Evolutionary conservation across 2,113 vertebrate genomes (phyloP), one percentile per base, ranked within the genome.

Genomic region (Myodes glareolus): DNA sequence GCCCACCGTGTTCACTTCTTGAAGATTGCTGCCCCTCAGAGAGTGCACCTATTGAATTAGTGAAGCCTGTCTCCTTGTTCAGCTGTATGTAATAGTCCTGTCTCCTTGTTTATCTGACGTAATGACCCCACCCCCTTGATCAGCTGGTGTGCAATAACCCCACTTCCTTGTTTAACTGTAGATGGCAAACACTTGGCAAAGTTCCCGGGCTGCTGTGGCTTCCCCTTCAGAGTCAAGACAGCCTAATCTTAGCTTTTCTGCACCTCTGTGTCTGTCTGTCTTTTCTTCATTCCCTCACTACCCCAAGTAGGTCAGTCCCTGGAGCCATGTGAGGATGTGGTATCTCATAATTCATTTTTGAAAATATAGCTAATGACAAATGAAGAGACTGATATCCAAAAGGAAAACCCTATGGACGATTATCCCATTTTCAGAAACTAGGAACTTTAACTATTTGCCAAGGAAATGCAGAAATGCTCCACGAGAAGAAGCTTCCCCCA

Each of bases 341-440:
- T 45, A 85, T 31, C 14, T 85, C 31, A 61, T 42, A 77, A 25
- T 80, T 76, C 94, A 91, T 47, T 78, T 92, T n/a, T 85, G 61
- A 55, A 88, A 93, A 86, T 72, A 68, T 7, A 80, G 78, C 52
- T 93, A 92, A 92, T 68, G 58, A 91, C 39, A 94, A 81, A 82
- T 36, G 52, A 88, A 88, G 61, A 87, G 50, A 58, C 80, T 25
- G 82, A 90, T 87, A 63, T 89, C 70, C 21, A 72, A 84, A 92
- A 80, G 55, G 94, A 96, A 91, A 81, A 36, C 16, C 5, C 9
- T 12, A 92, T 16, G 61, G 42, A 80, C 23, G 61, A 70, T 68
- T 31, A 85, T 52, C 0, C 21, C 50, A 36, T 96, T 78, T 93
- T 42, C n/a, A 90, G 52, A 90, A 91, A 95, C 27, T 14, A 68